Evolutionary conservation across 2,113 vertebrate species (phyloP).

Genomic region (Apodemus speciosus): DNA sequence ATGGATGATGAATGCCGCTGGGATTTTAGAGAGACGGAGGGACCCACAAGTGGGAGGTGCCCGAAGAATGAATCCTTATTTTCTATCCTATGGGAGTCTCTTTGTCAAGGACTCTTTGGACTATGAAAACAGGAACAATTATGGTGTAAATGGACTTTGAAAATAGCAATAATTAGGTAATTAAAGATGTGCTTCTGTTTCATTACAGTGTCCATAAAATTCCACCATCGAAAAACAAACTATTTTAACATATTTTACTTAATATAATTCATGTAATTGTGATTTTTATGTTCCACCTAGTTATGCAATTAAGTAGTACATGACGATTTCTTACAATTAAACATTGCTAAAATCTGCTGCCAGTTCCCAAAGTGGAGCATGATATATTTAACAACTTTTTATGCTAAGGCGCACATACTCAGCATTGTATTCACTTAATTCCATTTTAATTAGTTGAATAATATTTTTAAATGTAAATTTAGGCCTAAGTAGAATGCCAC

Average conservation of each 20-base stretch:
- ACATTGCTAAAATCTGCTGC: constrained; percentile 83
- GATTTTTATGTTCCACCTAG: constrained; percentile 86
- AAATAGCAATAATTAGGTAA: constrained; percentile 87
- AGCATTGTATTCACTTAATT: constrained; percentile 86
- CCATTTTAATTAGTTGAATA: constrained; percentile 87
- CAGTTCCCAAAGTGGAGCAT: constrained; percentile 73
- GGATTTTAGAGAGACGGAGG: not conserved
- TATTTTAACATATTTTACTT: constrained; percentile 88
- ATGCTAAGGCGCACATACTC: constrained; percentile 85
- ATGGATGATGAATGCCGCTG: not conserved
- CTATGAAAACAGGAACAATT: constrained; percentile 82
- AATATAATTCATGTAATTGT: constrained; percentile 85
- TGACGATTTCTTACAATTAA: constrained; percentile 86
- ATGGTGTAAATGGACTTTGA: constrained; percentile 84
- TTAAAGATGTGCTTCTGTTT: constrained; percentile 85
- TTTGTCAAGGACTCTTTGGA: constrained; percentile 75
- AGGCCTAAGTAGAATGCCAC: constrained; percentile 80
- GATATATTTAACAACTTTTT: constrained; percentile 87
- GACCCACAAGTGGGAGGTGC: not conserved
- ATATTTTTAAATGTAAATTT: constrained; percentile 85
- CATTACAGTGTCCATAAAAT: constrained; percentile 86
- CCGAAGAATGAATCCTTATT: constrained; percentile 56
- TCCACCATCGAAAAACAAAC: constrained; percentile 81
- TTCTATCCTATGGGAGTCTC: constrained; percentile 64
- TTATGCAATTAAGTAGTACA: constrained; percentile 86